Evolutionary conservation across 1,140 invertebrate genomes (phyloP).

Genomic region (Coptotermes formosanus): DNA sequence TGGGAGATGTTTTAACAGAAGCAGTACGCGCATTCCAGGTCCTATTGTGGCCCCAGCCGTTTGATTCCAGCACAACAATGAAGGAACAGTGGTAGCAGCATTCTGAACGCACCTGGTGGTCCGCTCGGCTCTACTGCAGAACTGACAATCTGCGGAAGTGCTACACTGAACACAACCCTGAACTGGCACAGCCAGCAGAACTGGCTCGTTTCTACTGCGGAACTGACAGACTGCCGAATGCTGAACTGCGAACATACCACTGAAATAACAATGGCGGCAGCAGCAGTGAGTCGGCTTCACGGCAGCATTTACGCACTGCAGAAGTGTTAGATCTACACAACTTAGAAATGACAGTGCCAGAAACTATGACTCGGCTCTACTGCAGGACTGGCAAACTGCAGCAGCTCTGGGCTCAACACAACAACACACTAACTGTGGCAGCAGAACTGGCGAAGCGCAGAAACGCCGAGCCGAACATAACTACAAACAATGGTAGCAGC

Average conservation of each 20-base stretch:
- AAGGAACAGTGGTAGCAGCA: slow-evolving; percentile 4
- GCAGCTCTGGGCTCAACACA: too few species aligned
- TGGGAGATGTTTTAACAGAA: slow-evolving; percentile 13
- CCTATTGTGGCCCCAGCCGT: neutral
- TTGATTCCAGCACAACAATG: slow-evolving; percentile 14
- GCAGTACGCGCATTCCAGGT: slow-evolving; percentile 16
- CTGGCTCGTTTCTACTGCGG: neutral
- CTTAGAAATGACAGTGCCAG: too few species aligned
- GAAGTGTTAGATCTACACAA: too few species aligned
- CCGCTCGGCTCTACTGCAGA: neutral
- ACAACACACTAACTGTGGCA: too few species aligned
- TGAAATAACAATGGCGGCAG: too few species aligned
- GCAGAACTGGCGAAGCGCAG: too few species aligned
- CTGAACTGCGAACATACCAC: neutral
- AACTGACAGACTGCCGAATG: neutral
- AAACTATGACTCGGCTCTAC: too few species aligned
- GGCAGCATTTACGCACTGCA: too few species aligned
- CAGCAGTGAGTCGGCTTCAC: neutral
- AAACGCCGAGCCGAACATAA: too few species aligned
- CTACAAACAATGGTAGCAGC: too few species aligned
- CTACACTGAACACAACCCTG: neutral
- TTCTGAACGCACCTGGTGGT: slow-evolving; percentile 9
- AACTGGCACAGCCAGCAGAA: too few species aligned
- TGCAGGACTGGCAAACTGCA: too few species aligned
- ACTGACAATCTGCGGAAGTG: neutral